A percentile compares a stretch with the other conserved stretches of the same genome.
phyloP scores from a whole-genome alignment of 2,113 vertebrate genomes.

The Enhydra lutris region DNA sequence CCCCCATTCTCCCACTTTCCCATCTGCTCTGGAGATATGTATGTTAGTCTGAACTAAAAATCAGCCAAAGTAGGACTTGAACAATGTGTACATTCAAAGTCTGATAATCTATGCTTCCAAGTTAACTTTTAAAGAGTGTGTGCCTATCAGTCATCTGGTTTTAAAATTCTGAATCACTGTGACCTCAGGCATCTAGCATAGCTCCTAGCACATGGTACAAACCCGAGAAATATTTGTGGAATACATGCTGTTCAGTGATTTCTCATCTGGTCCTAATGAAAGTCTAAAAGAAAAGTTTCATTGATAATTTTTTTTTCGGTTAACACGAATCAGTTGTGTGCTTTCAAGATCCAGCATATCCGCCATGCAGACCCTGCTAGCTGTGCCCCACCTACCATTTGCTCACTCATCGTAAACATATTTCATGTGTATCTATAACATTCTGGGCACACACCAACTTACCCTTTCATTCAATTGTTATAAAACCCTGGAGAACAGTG shows the following conservation, averaged over 20 bases:
- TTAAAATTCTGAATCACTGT: neutral
- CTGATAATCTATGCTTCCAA: neutral
- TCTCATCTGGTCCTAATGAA: neutral
- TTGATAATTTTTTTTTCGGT: neutral
- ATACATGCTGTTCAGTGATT: neutral
- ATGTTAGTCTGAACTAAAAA: neutral
- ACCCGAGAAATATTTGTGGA: neutral
- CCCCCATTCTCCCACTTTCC: neutral
- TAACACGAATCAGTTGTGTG: neutral
- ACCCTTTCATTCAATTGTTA: neutral
- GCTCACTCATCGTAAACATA: constrained; percentile 17
- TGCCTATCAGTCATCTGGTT: neutral
- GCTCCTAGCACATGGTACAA: neutral
- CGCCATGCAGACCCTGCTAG: neutral
- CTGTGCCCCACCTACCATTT: neutral
- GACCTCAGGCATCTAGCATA: neutral
- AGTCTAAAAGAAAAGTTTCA: neutral
- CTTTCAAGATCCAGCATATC: neutral
- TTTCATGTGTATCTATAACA: neutral
- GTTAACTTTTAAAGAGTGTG: neutral
- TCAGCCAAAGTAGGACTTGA: neutral
- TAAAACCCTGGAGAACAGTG: neutral
- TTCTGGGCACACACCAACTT: neutral
- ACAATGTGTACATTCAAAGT: neutral
- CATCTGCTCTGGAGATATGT: neutral